phyloP scores from a whole-genome alignment of 2,113 vertebrate genomes.

The Collichthys lucidus region DNA sequence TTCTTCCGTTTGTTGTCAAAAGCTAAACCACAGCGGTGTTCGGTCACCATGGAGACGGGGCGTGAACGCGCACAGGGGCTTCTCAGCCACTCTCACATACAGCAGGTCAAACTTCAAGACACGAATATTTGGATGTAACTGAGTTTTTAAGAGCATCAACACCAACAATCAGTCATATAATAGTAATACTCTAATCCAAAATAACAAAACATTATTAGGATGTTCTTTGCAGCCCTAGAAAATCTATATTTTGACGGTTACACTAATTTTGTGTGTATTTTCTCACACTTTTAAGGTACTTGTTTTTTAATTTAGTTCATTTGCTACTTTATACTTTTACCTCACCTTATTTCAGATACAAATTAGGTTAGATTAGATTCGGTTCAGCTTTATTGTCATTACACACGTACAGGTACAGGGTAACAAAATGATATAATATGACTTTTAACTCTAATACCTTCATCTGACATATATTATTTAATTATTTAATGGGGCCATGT shows the following conservation, averaged over 20 bases:
- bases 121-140: neutral
- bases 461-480: neutral
- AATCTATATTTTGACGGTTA: neutral
- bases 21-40: conserved; percentile 29
- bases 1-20: conserved; percentile 64
- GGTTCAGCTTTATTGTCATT: too few species aligned
- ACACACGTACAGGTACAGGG: too few species aligned
- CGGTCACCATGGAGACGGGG: conserved; percentile 77
- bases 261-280: neutral
- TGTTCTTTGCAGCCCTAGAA: neutral
- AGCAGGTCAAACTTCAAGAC: neutral
- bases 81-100: neutral
- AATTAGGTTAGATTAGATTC: neutral
- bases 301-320: neutral
- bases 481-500: too few species aligned
- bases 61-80: conserved; percentile 72
- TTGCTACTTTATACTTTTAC: neutral
- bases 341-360: neutral
- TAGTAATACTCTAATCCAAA: neutral
- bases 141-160: neutral
- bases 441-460: neutral
- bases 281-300: neutral
- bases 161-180: neutral
- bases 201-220: neutral
- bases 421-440: neutral